phyloP scores from a whole-genome alignment of 2,888 invertebrate species.

The Standfussiana lucernea region DNA sequence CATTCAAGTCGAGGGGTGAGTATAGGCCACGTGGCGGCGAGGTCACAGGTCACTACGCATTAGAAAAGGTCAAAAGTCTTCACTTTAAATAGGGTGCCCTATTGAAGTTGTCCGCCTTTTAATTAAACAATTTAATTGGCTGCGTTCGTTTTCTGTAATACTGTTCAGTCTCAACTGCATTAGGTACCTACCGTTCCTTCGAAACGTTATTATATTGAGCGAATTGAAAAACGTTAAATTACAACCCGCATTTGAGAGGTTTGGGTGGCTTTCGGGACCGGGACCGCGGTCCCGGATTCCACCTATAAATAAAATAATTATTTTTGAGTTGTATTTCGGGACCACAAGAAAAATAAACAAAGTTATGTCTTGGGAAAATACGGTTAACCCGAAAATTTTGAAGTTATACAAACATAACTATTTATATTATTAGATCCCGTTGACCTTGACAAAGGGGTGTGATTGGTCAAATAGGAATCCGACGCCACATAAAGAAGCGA shows the following conservation, averaged over 20 bases:
- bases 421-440: too few species aligned
- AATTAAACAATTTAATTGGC: constrained; percentile 69
- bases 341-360: too few species aligned
- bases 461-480: too few species aligned
- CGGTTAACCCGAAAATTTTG: too few species aligned
- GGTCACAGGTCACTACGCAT: constrained; percentile 82
- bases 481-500: too few species aligned
- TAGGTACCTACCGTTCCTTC: constrained; percentile 18
- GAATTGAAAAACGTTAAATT: constrained; percentile 36
- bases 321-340: too few species aligned
- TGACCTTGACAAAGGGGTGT: too few species aligned
- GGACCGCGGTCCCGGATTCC: too few species aligned
- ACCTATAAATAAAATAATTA: too few species aligned
- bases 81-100: constrained; percentile 73
- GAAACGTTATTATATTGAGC: constrained; percentile 41
- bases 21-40: constrained; percentile 82
- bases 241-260: constrained; percentile 37
- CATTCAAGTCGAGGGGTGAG: constrained; percentile 67
- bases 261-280: too few species aligned
- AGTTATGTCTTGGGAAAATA: too few species aligned
- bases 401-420: too few species aligned
- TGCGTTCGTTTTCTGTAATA: constrained; percentile 38
- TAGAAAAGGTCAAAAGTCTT: constrained; percentile 80
- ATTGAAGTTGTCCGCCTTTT: constrained; percentile 67
- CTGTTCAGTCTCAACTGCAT: constrained; percentile 26